phyloP scores from a whole-genome alignment of 2,888 invertebrate species.

The Nephrotoma appendiculata region DNA sequence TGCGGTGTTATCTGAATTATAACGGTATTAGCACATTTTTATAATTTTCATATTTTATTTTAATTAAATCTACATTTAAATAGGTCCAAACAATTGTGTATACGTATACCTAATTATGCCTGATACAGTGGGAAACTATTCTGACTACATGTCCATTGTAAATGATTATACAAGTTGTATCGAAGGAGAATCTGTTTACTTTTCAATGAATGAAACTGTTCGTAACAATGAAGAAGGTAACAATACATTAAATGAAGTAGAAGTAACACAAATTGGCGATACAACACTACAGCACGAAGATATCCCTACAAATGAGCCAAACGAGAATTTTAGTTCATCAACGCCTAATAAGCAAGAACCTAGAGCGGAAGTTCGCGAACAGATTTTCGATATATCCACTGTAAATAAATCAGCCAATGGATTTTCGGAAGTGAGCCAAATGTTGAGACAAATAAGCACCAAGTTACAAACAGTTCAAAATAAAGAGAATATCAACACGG shows the following conservation, averaged over 20 bases:
- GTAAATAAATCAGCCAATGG: background rate
- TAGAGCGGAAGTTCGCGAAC: background rate
- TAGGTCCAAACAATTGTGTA: background rate
- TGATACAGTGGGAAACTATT: background rate
- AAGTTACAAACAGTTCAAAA: background rate
- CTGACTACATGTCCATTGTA: background rate
- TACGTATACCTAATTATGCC: background rate
- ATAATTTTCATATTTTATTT: background rate
- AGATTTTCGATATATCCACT: background rate
- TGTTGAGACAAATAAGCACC: background rate
- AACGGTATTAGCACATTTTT: background rate
- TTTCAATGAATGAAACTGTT: background rate
- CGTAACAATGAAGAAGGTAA: background rate
- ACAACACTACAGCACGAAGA: background rate
- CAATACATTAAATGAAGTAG: background rate
- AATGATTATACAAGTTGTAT: background rate
- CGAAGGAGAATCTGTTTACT: background rate
- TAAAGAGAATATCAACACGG: background rate
- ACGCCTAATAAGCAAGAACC: background rate
- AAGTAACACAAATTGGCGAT: background rate
- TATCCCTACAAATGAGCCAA: background rate
- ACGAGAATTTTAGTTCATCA: background rate
- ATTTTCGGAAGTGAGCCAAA: background rate
- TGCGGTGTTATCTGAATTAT: background rate
- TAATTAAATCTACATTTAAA: background rate